A percentile compares a stretch with the other conserved stretches of the same genome.
Evolutionary conservation across 2,113 vertebrate genomes (phyloP).

Genomic region (Pao palembangensis): DNA sequence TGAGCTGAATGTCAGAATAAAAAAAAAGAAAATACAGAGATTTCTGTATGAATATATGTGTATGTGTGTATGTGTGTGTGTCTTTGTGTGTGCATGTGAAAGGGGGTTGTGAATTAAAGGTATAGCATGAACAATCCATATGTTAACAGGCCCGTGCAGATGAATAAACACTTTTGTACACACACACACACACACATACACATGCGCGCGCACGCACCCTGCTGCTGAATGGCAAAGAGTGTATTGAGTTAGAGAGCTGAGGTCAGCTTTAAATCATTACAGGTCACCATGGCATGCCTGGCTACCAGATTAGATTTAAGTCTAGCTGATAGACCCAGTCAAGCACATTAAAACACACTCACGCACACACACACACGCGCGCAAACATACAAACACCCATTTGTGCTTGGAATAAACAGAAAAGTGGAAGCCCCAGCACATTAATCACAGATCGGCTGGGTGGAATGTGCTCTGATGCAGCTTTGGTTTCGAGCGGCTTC

Average conservation of each 20-base stretch:
- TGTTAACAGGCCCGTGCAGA: conserved; percentile 40
- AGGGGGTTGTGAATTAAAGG: conserved; percentile 21
- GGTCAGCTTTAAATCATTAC: conserved; percentile 72
- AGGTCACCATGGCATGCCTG: conserved; percentile 61
- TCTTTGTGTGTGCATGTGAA: conserved; percentile 3
- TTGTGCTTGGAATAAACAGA: conserved; percentile 45
- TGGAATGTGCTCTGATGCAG: conserved; percentile 52
- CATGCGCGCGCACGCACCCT: background rate
- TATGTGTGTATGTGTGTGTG: conserved; percentile 6
- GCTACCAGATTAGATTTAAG: conserved; percentile 70
- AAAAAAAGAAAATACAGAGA: conserved; percentile 23
- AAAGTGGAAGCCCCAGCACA: conserved; percentile 49
- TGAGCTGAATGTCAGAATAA: conserved; percentile 61
- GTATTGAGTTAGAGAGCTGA: conserved; percentile 64
- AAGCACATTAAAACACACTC: conserved; percentile 57
- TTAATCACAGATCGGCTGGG: conserved; percentile 57
- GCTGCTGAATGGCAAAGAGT: conserved; percentile 37
- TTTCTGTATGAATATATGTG: conserved; percentile 1
- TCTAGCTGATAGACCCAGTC: conserved; percentile 59
- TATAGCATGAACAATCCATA: conserved; percentile 18
- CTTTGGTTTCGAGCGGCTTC: conserved; percentile 42
- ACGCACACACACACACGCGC: conserved; percentile 18
- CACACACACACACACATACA: background rate
- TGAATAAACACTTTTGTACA: conserved; percentile 15
- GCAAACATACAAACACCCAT: conserved; percentile 16